These are phyloP conservation scores for Trematomus loennbergii DNA, from an alignment of 2,113 vertebrate genomes.

Conservation along the genomic window DNA sequence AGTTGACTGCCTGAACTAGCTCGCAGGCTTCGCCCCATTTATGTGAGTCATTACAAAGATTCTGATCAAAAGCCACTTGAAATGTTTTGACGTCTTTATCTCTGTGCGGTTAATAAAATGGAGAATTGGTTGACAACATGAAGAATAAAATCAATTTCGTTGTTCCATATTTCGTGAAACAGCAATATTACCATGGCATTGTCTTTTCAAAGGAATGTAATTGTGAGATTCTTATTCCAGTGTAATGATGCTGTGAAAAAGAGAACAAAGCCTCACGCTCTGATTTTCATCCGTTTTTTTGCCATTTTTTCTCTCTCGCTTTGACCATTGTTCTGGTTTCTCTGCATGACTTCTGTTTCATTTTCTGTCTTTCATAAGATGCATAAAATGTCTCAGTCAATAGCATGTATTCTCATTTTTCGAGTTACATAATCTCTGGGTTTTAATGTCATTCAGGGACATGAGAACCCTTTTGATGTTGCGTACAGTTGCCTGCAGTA, in stretches of 20 bases:
- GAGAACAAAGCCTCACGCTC: slow-evolving; percentile 11
- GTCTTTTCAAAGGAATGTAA: not conserved
- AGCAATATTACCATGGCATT: not conserved
- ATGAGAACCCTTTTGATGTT: not conserved
- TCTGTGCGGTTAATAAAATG: not conserved
- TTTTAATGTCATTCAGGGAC: not conserved
- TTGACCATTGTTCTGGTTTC: not conserved
- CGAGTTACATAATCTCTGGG: not conserved
- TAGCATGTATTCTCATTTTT: not conserved
- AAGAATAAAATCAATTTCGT: not conserved
- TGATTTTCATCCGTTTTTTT: not conserved
- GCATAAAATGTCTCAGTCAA: not conserved
- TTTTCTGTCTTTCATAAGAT: not conserved
- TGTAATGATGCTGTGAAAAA: not conserved
- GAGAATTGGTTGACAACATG: not conserved
- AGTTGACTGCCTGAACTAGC: no score
- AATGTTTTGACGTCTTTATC: slow-evolving; percentile 16
- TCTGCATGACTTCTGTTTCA: not conserved
- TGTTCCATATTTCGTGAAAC: not conserved
- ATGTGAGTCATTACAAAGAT: not conserved
- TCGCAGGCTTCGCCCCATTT: no score
- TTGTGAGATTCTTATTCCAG: slow-evolving; percentile 4
- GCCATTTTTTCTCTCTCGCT: not conserved
- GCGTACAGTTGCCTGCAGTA: not conserved
- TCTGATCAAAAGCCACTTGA: not conserved